These are phyloP conservation scores for Triplophysa yarkandensis DNA, from an alignment of 2,797 vertebrate genomes.

Conservation along the genomic window DNA sequence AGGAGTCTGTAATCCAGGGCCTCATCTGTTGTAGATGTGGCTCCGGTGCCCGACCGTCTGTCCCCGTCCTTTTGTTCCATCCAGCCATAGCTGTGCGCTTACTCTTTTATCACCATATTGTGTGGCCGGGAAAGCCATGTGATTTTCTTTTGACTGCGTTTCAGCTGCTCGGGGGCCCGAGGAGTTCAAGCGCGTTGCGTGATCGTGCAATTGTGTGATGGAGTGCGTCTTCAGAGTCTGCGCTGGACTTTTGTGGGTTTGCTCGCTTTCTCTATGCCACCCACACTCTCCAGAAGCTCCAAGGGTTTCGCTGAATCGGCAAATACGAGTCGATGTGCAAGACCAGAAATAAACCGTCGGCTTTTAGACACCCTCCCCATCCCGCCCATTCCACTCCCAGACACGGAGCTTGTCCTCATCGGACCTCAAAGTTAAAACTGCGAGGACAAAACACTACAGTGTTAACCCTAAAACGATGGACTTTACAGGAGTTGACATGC, in stretches of 20 bases:
- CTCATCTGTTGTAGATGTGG: slow-evolving; percentile 40
- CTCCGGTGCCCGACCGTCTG: slow-evolving; percentile 41
- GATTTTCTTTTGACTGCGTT: slow-evolving; percentile 36
- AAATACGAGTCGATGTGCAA: slow-evolving; percentile 7
- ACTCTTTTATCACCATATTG: slow-evolving; percentile 38
- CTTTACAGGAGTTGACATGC: slow-evolving; percentile 19
- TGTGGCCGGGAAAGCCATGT: slow-evolving; percentile 19
- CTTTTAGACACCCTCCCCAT: slow-evolving; percentile 11
- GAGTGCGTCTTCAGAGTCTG: neutral
- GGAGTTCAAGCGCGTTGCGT: neutral
- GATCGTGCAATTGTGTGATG: slow-evolving; percentile 25
- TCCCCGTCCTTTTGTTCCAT: slow-evolving; percentile 34
- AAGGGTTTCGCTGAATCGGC: slow-evolving; percentile 50
- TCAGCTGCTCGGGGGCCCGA: slow-evolving; percentile 16
- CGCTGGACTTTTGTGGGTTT: slow-evolving; percentile 13
- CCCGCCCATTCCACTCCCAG: neutral
- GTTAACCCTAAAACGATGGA: slow-evolving; percentile 5
- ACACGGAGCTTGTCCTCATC: slow-evolving; percentile 27
- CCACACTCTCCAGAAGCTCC: slow-evolving; percentile 63
- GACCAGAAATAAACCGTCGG: slow-evolving; percentile 49
- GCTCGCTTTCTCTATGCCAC: slow-evolving; percentile 19
- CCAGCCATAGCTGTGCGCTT: slow-evolving; percentile 34
- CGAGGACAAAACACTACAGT: slow-evolving; percentile 14
- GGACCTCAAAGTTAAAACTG: slow-evolving; percentile 22
- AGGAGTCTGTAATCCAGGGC: slow-evolving; percentile 33